phyloP scores from a whole-genome alignment of 2,797 vertebrate species.

The Microcaecilia unicolor region DNA sequence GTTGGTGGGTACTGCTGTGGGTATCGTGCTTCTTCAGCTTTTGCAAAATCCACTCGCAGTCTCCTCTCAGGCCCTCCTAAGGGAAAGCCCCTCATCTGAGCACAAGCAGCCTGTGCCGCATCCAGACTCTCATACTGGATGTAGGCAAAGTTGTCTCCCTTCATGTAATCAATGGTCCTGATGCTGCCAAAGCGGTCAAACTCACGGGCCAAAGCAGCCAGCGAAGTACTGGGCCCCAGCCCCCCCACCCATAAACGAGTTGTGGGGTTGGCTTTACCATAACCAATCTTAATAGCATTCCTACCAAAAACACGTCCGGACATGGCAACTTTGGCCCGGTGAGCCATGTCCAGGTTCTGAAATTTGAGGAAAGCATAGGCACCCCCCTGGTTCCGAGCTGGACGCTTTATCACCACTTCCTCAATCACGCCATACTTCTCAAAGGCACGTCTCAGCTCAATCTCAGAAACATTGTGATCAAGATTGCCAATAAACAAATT shows the following conservation, averaged over 20 bases:
- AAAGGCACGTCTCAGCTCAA: conserved; percentile 79
- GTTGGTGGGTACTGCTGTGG: conserved; percentile 75
- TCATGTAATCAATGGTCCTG: conserved; percentile 89
- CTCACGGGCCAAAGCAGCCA: conserved; percentile 84
- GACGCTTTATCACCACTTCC: conserved; percentile 92
- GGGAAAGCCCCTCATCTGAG: conserved; percentile 92
- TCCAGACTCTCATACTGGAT: conserved; percentile 96
- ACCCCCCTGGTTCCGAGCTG: conserved; percentile 77
- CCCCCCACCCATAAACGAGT: conserved; percentile 94
- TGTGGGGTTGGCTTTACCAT: conserved; percentile 90
- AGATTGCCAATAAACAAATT: conserved; percentile 94
- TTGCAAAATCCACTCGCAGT: conserved; percentile 90
- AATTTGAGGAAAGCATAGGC: conserved; percentile 96
- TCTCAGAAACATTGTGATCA: conserved; percentile 84
- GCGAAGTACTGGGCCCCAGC: conserved; percentile 77
- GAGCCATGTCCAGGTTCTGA: conserved; percentile 96
- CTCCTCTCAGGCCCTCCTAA: conserved; percentile 79
- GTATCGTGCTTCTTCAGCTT: conserved; percentile 86
- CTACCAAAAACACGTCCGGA: conserved; percentile 83
- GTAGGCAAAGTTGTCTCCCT: conserved; percentile 92
- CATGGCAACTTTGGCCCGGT: conserved; percentile 93
- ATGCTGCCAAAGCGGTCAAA: conserved; percentile 96
- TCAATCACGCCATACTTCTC: conserved; percentile 94
- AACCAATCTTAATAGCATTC: conserved; percentile 91
- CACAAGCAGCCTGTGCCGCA: conserved; percentile 86